Conservation (phyloP, 2,113 vertebrate species). For the Megatriorchis doriae region DNA sequence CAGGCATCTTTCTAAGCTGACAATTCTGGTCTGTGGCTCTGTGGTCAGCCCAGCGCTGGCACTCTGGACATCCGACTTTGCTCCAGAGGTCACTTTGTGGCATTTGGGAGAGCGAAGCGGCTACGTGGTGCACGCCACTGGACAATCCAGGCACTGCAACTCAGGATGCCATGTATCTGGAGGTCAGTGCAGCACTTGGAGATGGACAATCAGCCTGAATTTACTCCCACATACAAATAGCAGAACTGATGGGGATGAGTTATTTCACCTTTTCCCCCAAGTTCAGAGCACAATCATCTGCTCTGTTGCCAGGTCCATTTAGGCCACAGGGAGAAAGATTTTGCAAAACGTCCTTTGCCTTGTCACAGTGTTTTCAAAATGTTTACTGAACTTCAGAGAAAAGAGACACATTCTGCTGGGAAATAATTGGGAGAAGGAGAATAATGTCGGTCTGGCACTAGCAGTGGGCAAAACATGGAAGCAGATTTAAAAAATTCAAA, state of each 20-base stretch:
- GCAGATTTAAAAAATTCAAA: not conserved
- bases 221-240: not conserved
- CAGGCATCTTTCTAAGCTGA: not conserved
- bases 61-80: fast-evolving
- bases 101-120: not conserved
- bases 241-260: not conserved
- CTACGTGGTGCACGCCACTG: not conserved
- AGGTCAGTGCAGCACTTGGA: not conserved
- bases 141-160: not conserved
- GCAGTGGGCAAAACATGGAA: not conserved
- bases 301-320: not conserved
- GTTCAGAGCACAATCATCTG: not conserved
- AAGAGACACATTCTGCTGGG: not conserved
- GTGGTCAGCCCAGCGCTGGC: not conserved
- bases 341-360: not conserved
- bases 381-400: not conserved
- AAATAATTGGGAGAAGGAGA: not conserved
- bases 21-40: not conserved
- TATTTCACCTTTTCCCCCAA: not conserved
- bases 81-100: not conserved
- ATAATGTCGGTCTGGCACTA: not conserved
- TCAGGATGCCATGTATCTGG: not conserved
- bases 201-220: not conserved
- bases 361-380: not conserved
- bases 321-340: not conserved